phyloP scores from a whole-genome alignment of 2,797 vertebrate genomes.

The Eurystomus glaucurus region DNA sequence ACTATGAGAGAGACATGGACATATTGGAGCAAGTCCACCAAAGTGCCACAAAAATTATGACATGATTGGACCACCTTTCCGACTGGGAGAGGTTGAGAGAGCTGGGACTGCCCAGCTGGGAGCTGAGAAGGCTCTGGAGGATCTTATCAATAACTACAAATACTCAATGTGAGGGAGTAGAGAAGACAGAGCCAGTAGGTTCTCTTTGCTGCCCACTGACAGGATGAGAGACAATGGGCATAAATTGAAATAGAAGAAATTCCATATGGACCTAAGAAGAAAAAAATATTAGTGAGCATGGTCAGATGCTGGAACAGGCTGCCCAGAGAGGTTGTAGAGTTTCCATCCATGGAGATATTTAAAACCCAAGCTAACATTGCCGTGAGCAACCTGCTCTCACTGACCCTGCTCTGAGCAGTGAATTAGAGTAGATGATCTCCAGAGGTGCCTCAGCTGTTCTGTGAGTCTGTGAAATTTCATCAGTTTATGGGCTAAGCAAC shows the following conservation, averaged over 20 bases:
- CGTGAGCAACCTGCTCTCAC: neutral
- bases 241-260: neutral
- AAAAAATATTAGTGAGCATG: neutral
- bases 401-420: neutral
- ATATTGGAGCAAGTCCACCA: fast-evolving
- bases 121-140: neutral
- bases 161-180: neutral
- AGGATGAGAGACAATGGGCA: neutral
- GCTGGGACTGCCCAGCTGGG: neutral
- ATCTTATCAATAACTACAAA: neutral
- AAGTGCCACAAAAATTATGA: neutral
- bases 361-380: neutral
- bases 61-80: neutral
- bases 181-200: neutral
- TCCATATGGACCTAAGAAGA: neutral
- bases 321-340: neutral
- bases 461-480: conserved; percentile 50
- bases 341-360: neutral
- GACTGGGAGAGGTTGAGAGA: neutral
- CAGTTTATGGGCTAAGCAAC: conserved; percentile 14
- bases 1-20: fast-evolving
- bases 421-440: conserved; percentile 46
- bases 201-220: neutral
- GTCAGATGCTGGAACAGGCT: neutral
- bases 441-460: neutral